Percentiles rank a stretch among this genome's conserved stretches.
These are phyloP conservation scores for Xenentodon cancila DNA, from an alignment of 2,797 vertebrate genomes.

Conservation along the genomic window DNA sequence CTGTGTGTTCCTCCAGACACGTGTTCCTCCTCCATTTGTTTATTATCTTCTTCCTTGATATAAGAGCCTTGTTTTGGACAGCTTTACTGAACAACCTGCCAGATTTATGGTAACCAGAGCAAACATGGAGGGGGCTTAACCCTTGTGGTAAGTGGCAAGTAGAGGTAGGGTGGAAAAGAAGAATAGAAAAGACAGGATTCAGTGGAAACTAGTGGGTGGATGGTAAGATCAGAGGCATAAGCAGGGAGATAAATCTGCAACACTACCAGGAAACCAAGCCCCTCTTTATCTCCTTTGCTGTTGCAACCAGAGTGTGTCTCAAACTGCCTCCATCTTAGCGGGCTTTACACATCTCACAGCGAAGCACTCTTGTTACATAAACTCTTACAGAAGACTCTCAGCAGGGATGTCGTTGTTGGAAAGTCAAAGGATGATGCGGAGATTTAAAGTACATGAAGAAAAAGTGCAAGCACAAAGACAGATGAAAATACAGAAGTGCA, in stretches of 20 bases:
- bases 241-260: constrained; percentile 80
- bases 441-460: constrained; percentile 4
- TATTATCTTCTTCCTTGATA: constrained; percentile 51
- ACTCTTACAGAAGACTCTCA: constrained; percentile 17
- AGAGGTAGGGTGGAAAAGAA: constrained; percentile 31
- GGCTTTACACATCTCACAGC: constrained; percentile 26
- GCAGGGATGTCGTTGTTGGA: constrained; percentile 19
- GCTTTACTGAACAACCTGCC: constrained; percentile 69
- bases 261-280: constrained; percentile 66
- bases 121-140: constrained; percentile 42
- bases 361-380: constrained; percentile 49
- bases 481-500: not conserved
- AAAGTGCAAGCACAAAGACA: no score
- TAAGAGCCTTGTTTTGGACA: constrained; percentile 77
- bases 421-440: constrained; percentile 29
- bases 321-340: constrained; percentile 40
- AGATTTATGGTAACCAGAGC: constrained; percentile 72
- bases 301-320: constrained; percentile 45
- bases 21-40: constrained; percentile 22
- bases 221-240: constrained; percentile 73
- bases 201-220: constrained; percentile 55
- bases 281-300: constrained; percentile 69
- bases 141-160: constrained; percentile 55
- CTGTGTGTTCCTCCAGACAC: no score
- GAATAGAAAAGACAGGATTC: constrained; percentile 40